These are phyloP conservation scores for Chloroceryle aenea DNA, from an alignment of 2,113 vertebrate species.

Conservation along the genomic window DNA sequence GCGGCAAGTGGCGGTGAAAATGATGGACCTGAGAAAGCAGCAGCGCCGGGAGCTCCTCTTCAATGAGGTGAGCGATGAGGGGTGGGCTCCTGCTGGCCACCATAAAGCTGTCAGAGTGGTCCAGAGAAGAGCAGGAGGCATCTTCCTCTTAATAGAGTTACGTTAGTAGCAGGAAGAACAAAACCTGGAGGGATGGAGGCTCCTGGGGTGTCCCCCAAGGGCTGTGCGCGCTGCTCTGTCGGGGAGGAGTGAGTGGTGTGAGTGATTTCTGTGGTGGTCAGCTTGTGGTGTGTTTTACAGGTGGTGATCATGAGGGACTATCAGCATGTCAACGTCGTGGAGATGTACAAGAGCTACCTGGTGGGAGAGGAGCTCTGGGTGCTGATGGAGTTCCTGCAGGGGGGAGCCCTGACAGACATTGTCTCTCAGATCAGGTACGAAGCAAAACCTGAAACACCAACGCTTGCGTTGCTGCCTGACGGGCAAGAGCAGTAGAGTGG, in stretches of 20 bases:
- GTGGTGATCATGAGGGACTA: slow-evolving; percentile 99
- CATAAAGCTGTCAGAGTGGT: too few species aligned
- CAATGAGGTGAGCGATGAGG: slow-evolving; percentile 86
- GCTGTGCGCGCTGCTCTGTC: not conserved
- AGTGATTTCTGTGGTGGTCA: not conserved
- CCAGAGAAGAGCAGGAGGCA: not conserved
- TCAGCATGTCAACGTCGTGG: slow-evolving; percentile 94
- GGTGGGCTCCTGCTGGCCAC: not conserved
- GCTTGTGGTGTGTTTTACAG: slow-evolving; percentile 66
- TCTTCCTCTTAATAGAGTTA: not conserved
- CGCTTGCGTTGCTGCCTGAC: not conserved
- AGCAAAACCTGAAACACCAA: not conserved
- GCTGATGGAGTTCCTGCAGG: slow-evolving; percentile 98
- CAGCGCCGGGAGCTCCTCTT: slow-evolving; percentile 96
- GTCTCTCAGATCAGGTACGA: slow-evolving; percentile 95
- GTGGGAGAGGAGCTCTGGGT: slow-evolving; percentile 99
- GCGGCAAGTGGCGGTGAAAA: slow-evolving; percentile 94
- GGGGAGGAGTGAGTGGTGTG: not conserved
- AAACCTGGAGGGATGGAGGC: not conserved
- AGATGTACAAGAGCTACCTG: slow-evolving; percentile 98
- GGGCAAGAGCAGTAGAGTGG: not conserved
- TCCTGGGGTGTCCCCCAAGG: rapidly evolving
- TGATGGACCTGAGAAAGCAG: slow-evolving; percentile 98
- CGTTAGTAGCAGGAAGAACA: not conserved
- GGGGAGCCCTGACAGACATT: slow-evolving; percentile 97